These are phyloP conservation scores for Brachyhypopomus gauderio DNA, from an alignment of 2,113 vertebrate genomes.

Conservation along the genomic window DNA sequence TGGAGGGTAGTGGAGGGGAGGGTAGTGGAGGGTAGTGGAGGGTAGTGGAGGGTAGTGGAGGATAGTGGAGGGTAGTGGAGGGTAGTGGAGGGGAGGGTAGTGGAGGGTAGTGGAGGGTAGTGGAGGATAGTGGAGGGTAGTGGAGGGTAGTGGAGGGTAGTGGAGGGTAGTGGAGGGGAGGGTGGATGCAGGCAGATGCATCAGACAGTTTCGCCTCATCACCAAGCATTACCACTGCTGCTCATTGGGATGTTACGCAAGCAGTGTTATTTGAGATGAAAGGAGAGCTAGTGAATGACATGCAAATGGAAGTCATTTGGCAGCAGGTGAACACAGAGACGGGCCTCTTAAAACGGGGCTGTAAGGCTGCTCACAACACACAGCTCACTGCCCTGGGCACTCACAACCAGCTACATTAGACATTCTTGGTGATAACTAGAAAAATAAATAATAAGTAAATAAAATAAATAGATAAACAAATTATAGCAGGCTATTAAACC, in stretches of 20 bases:
- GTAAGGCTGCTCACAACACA: slow-evolving; percentile 25
- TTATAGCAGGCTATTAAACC: neutral
- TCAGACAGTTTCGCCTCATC: slow-evolving; percentile 65
- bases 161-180: no score
- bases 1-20: slow-evolving; percentile 34
- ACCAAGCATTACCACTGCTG: slow-evolving; percentile 61
- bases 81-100: no score
- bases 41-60: slow-evolving; percentile 20
- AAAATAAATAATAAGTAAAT: neutral
- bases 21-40: slow-evolving; percentile 29
- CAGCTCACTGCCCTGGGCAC: slow-evolving; percentile 21
- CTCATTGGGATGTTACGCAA: slow-evolving; percentile 74
- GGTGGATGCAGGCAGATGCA: slow-evolving; percentile 66
- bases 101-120: no score
- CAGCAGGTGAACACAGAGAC: slow-evolving; percentile 57
- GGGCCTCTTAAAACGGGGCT: slow-evolving; percentile 40
- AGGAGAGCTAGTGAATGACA: slow-evolving; percentile 67
- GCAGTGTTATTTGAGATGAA: slow-evolving; percentile 77
- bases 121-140: no score
- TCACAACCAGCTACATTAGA: slow-evolving; percentile 2
- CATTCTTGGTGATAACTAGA: neutral
- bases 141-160: no score
- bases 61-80: no score
- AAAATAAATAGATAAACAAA: neutral
- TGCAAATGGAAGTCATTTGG: slow-evolving; percentile 75